phyloP scores from a whole-genome alignment of 2,888 invertebrate genomes.

The Macrophya alboannulata region DNA sequence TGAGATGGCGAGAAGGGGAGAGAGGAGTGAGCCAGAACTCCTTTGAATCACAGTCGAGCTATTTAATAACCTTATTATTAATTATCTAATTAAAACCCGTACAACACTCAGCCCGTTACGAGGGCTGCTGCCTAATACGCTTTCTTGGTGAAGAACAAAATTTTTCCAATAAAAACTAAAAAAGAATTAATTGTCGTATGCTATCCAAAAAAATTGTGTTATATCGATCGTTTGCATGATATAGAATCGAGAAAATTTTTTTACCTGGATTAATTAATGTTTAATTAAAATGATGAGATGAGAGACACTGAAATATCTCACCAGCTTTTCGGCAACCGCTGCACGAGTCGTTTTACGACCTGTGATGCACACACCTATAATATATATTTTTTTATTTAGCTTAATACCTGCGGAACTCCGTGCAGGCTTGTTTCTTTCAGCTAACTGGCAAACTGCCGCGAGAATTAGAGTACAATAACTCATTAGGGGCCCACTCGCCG shows the following conservation, averaged over 20 bases:
- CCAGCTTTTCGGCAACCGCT: neutral
- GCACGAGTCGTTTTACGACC: conserved; percentile 20
- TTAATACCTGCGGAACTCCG: conserved; percentile 29
- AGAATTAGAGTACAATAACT: conserved; percentile 53
- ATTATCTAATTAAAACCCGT: conserved; percentile 67
- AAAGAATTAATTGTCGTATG: neutral
- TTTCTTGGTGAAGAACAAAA: neutral
- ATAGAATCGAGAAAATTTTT: neutral
- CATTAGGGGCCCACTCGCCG: conserved; percentile 27
- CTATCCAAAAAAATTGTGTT: neutral
- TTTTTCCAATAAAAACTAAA: neutral
- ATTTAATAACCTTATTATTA: conserved; percentile 72
- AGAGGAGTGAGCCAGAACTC: neutral
- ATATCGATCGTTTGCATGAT: neutral
- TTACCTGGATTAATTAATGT: neutral
- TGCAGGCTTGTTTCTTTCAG: conserved; percentile 39
- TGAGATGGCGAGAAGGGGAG: conserved; percentile 58
- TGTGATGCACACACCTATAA: neutral
- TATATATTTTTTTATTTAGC: neutral
- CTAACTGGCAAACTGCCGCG: conserved; percentile 51
- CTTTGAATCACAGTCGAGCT: conserved; percentile 66
- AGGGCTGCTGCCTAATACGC: conserved; percentile 13
- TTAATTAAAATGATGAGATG: neutral
- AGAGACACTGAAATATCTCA: conserved; percentile 19
- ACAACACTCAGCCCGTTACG: conserved; percentile 45